A percentile compares a stretch with the other conserved stretches of the same genome.
These are phyloP conservation scores for Eupithecia subumbrata DNA, from an alignment of 2,888 invertebrate genomes.

Conservation along the genomic window DNA sequence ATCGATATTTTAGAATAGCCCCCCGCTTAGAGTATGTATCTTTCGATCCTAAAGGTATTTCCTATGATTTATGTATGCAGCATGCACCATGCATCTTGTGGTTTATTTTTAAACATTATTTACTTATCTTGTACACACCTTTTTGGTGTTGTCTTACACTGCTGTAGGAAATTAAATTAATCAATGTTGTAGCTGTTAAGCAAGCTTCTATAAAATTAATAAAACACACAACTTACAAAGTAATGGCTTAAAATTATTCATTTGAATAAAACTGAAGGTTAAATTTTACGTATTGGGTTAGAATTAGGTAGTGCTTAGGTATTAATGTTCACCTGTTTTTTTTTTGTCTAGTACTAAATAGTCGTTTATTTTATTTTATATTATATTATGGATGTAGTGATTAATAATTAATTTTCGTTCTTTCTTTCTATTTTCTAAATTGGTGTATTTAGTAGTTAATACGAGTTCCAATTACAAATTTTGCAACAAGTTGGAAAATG, in stretches of 20 bases:
- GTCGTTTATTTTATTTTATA: no score
- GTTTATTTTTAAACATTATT: conserved; percentile 50
- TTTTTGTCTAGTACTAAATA: no score
- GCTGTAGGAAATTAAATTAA: conserved; percentile 29
- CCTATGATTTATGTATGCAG: conserved; percentile 62
- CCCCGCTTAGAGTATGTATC: conserved; percentile 37
- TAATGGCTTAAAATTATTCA: neutral
- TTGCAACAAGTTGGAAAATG: neutral
- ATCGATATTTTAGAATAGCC: conserved; percentile 53
- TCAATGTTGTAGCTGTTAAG: neutral
- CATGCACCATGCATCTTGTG: conserved; percentile 51
- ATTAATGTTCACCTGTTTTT: no score
- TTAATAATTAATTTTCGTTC: no score
- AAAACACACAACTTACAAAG: neutral
- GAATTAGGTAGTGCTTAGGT: no score
- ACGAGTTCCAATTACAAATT: neutral
- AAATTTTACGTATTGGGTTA: no score
- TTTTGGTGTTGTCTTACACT: conserved; percentile 46
- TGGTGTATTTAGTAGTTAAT: neutral
- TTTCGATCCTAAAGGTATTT: conserved; percentile 52
- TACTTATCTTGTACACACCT: conserved; percentile 40
- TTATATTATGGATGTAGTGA: no score
- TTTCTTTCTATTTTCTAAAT: no score
- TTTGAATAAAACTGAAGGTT: no score
- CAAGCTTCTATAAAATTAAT: neutral